Base-by-base conservation (phyloP, 2,113 vertebrate species). In the Esox niger region DNA sequence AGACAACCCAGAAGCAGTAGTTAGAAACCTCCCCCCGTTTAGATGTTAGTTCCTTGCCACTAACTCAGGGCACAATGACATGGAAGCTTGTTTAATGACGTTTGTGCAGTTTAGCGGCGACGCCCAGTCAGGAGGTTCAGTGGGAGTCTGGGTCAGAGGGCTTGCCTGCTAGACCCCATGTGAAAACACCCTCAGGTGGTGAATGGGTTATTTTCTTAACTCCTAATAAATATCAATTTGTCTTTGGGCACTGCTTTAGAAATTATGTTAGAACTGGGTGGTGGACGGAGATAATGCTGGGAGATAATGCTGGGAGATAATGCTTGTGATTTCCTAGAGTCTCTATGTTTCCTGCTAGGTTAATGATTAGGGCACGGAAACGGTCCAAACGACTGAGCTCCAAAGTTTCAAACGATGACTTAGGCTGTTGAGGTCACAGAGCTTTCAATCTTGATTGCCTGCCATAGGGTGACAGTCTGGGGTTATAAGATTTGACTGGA, bases 71-170 rank as follows among this genome's bases (percentile, higher is more conserved):
- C 46, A 71, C 85, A 89, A 89, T 91, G 87, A 86, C 81, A 81
- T 90, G 88, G 88, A 80, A 74, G 76, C 72, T 52, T 77, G 82
- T 88, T 87, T 90, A 84, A 87, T 87, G 79, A 21, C 21, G 38
- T 81, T 70, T 86, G 80, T 89, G 86, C 87, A 82, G 78, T 86
- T 82, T 84, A 81, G 80, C 77, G 66, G 84, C 84, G 77, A 87
- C 88, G 85, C 82, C 75, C 79, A 74, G 73, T 71, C 77, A 71
- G 75, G 86, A 71, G 91, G 91, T 88, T 91, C 86, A 60, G 67
- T 56, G 75, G 66, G 85, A 85, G 91, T 88, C 86, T 89, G 86
- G 88, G 88, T 89, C 86, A 85, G 90, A 89, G 86, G 82, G 91
- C 84, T 89, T 87, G 76, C 76, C 59, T 83, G 84, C 86, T 83